Conservation (phyloP, 2,113 vertebrate genomes). For the Solea senegalensis region DNA sequence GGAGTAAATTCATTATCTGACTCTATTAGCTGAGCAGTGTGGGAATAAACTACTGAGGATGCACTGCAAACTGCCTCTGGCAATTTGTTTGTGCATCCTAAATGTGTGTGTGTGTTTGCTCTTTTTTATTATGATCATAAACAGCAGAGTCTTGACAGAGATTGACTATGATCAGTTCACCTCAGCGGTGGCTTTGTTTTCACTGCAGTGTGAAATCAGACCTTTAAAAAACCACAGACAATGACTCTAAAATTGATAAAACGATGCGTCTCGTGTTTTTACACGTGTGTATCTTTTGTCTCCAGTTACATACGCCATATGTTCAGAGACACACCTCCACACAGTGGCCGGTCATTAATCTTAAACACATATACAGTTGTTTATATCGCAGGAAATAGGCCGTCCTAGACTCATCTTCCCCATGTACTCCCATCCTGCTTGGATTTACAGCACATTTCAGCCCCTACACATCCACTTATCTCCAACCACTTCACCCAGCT, state of each 20-base stretch:
- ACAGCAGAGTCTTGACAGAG: conserved; percentile 20
- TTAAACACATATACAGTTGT: conserved; percentile 42
- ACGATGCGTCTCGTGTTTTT: neutral
- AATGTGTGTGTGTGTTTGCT: conserved; percentile 9
- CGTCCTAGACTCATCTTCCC: conserved; percentile 50
- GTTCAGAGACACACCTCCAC: conserved; percentile 16
- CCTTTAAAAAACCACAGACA: conserved; percentile 8
- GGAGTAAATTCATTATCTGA: conserved; percentile 80
- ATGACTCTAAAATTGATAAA: neutral
- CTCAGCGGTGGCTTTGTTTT: conserved; percentile 16
- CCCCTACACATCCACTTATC: conserved; percentile 47
- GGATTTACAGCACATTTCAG: conserved; percentile 49
- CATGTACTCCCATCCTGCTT: conserved; percentile 52
- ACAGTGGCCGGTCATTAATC: conserved; percentile 49
- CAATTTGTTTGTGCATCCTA: conserved; percentile 26
- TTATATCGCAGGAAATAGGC: conserved; percentile 44
- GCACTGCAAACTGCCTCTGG: conserved; percentile 34
- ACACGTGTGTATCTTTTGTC: conserved; percentile 21
- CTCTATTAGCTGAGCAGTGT: conserved; percentile 68
- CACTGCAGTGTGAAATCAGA: conserved; percentile 22
- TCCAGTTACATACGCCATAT: conserved; percentile 32
- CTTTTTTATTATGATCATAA: conserved; percentile 37
- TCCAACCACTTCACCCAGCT: conserved; percentile 37
- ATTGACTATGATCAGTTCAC: conserved; percentile 32
- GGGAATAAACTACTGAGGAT: conserved; percentile 62